Percentiles rank a stretch among this genome's conserved stretches.
phyloP scores from a whole-genome alignment of 2,888 invertebrate genomes.

The Alcis repandata region DNA sequence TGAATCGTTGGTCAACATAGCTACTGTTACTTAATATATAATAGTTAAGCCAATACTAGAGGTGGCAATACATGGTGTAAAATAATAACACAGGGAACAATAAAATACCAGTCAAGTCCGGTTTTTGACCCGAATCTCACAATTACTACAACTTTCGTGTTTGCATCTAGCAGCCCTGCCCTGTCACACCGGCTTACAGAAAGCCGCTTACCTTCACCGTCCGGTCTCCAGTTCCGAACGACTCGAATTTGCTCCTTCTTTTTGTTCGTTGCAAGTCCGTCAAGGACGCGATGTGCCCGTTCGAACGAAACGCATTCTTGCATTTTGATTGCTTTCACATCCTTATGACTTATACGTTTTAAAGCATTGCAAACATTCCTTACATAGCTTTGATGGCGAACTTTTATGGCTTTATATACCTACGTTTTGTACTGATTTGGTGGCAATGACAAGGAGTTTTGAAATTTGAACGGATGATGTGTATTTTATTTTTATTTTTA shows the following conservation, averaged over 20 bases:
- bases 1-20: too few species aligned
- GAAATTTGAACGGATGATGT: too few species aligned
- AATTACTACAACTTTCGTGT: slow-evolving; percentile 24
- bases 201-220: slow-evolving; percentile 79
- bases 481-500: too few species aligned
- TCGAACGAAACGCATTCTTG: slow-evolving; percentile 41
- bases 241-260: slow-evolving; percentile 63
- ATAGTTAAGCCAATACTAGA: background rate
- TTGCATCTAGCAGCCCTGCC: slow-evolving; percentile 48
- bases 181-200: slow-evolving; percentile 62
- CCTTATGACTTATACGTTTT: slow-evolving; percentile 17
- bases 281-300: slow-evolving; percentile 69
- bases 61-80: too few species aligned
- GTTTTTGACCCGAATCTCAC: slow-evolving; percentile 25
- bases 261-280: slow-evolving; percentile 45
- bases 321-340: slow-evolving; percentile 43
- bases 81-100: slow-evolving; percentile 1
- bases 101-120: slow-evolving; percentile 6
- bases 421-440: background rate
- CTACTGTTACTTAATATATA: background rate
- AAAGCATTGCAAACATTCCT: background rate
- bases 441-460: too few species aligned
- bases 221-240: slow-evolving; percentile 60
- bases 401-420: background rate
- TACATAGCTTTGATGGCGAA: background rate